Conservation (phyloP, 2,888 invertebrate species). For the Parnassius smintheus region DNA sequence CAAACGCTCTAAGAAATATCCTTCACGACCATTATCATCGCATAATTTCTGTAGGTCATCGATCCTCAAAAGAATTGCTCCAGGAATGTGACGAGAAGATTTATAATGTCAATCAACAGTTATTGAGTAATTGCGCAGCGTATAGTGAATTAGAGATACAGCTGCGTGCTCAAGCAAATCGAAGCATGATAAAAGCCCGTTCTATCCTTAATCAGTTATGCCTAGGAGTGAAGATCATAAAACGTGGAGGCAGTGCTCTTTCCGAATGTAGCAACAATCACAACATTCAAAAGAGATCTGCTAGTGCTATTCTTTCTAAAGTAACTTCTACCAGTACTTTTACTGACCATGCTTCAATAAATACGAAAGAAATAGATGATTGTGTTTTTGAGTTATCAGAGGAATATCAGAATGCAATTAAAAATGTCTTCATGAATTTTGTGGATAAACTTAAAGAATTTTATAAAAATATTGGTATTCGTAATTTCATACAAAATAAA, state of each 20-base stretch:
- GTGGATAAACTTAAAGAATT: conserved; percentile 31
- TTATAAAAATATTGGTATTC: conserved; percentile 33
- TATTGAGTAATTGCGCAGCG: conserved; percentile 60
- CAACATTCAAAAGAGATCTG: conserved; percentile 32
- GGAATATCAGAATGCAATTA: conserved; percentile 50
- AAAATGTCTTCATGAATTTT: conserved; percentile 47
- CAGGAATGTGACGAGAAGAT: conserved; percentile 62
- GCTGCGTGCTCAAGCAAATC: conserved; percentile 51
- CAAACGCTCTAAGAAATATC: conserved; percentile 50
- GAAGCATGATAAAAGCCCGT: conserved; percentile 43
- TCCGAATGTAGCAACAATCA: conserved; percentile 36
- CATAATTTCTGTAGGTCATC: conserved; percentile 50
- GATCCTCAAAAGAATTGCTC: conserved; percentile 53
- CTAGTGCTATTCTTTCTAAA: conserved; percentile 30
- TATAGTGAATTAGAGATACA: conserved; percentile 57
- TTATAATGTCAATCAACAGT: conserved; percentile 66
- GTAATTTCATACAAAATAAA: conserved; percentile 23
- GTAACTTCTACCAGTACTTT: conserved; percentile 28
- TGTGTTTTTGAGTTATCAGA: conserved; percentile 48
- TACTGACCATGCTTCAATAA: neutral
- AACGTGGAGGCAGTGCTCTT: conserved; percentile 38
- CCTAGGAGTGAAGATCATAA: conserved; percentile 39
- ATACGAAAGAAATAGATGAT: conserved; percentile 43
- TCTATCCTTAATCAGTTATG: conserved; percentile 55
- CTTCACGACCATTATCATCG: conserved; percentile 56